Conservation (phyloP, 2,113 vertebrate species). For the Saguinus midas region DNA sequence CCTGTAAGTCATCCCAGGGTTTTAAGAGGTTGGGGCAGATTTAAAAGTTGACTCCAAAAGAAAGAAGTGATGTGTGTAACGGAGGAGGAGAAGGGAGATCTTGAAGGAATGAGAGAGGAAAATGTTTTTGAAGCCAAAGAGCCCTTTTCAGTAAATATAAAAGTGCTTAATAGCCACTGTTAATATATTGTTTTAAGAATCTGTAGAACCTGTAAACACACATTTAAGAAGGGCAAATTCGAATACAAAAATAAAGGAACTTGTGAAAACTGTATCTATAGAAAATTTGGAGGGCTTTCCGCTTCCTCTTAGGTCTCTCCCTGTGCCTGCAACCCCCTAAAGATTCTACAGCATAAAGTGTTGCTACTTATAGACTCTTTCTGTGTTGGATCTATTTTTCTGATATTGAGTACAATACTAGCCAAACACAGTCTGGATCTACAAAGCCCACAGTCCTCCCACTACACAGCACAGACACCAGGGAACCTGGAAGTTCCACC, state of each 20-base stretch:
- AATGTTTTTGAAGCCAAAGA: conserved; percentile 1
- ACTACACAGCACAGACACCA: neutral
- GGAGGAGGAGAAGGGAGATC: neutral
- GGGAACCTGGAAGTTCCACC: conserved; percentile 59
- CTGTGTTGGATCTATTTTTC: neutral
- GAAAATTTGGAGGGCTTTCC: neutral
- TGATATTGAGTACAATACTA: neutral
- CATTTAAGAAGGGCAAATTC: conserved; percentile 11
- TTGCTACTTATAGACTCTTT: neutral
- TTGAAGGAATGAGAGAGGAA: neutral
- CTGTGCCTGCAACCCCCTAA: neutral
- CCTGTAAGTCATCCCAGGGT: conserved; percentile 11
- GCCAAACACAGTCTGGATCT: neutral
- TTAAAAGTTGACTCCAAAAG: conserved; percentile 13
- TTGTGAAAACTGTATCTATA: neutral
- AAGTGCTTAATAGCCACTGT: neutral
- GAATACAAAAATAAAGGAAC: neutral
- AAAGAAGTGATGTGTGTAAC: neutral
- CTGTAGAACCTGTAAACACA: conserved; percentile 1
- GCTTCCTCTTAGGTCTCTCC: neutral
- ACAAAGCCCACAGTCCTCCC: neutral
- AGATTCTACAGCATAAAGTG: neutral
- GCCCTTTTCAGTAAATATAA: conserved; percentile 18
- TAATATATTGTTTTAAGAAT: conserved; percentile 5
- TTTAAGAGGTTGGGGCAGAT: conserved; percentile 55